Percentiles rank a stretch among this genome's conserved stretches.
Evolutionary conservation across 2,113 vertebrate species (phyloP).

Genomic region (Peromyscus maniculatus): DNA sequence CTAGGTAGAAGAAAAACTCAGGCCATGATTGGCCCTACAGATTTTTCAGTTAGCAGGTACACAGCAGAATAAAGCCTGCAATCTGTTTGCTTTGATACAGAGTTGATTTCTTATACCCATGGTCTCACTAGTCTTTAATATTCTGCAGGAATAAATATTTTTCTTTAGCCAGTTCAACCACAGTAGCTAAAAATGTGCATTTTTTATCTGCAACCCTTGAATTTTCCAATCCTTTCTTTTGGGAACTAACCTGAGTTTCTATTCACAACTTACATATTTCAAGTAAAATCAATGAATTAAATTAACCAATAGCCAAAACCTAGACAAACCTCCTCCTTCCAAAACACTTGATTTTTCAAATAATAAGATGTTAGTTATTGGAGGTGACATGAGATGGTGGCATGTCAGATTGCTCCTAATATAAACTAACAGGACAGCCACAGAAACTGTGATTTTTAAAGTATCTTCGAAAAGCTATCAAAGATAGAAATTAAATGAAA

Average conservation of each 20-base stretch:
- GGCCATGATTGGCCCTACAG: background rate
- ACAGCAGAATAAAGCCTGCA: background rate
- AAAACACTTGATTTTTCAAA: background rate
- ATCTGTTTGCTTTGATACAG: background rate
- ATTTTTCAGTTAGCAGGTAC: background rate
- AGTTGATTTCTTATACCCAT: background rate
- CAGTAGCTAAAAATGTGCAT: background rate
- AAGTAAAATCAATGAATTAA: constrained; percentile 45
- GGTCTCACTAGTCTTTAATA: background rate
- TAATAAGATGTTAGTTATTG: background rate
- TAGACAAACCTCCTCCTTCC: background rate
- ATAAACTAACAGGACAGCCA: background rate
- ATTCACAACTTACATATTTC: background rate
- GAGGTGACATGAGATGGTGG: background rate
- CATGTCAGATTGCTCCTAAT: background rate
- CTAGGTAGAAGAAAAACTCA: background rate
- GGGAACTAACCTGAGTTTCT: constrained; percentile 8
- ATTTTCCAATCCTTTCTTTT: background rate
- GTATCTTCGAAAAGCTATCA: constrained; percentile 37
- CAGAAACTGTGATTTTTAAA: constrained; percentile 45
- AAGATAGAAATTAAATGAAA: constrained; percentile 58
- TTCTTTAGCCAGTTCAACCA: background rate
- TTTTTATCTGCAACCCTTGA: background rate
- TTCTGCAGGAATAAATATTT: background rate
- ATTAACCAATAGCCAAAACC: background rate